Base-by-base conservation (phyloP, 2,797 vertebrate genomes). In the Characodon lateralis region DNA sequence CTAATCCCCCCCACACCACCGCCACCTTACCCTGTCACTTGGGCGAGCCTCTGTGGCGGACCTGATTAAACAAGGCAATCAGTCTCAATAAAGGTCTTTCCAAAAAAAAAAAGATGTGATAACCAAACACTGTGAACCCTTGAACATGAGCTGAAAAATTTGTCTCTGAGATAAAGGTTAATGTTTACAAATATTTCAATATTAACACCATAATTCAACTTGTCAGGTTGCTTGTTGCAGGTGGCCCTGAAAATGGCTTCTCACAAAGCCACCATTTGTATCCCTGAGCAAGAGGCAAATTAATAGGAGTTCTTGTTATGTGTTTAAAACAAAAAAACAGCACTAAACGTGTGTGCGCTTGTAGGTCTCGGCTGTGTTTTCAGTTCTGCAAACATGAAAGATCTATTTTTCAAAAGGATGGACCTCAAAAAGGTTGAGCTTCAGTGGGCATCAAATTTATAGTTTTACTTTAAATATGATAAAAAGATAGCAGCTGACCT, bases 101-200 rank as follows among this genome's bases (percentile, higher is more conserved):
- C 91, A 35, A 35, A 35, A 35, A 93, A 93, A 94, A 91, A 95
- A 92, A 95, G 93, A 93, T 89, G 78, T 87, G 84, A 81, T 88
- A 68, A 85, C 84, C 87, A 82, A 95, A 91, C 72, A 70, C 88
- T 89, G 83, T 35, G 83, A 89, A 94, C 88, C 92, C 91, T 87
- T 80, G 35, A 91, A 95, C 92, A 93, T 74, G 88, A 90, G 89
- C 90, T n/a, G 79, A 91, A 93, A 93, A 93, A 95, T 95, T 92
- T 94, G 92, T 94, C 94, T 93, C 85, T 58, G 35, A 86, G 89
- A 94, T 93, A 95, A 95, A 95, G 95, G 95, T 95, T 95, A 95
- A 95, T 94, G 94, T 94, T 94, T 93, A 95, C 93, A 95, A 96
- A 95, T 94, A 95, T 95, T 94, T 93, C 90, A 91, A 95, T 94